Evolutionary conservation across 2,113 vertebrate species (phyloP).

Genomic region (Malurus melanocephalus): DNA sequence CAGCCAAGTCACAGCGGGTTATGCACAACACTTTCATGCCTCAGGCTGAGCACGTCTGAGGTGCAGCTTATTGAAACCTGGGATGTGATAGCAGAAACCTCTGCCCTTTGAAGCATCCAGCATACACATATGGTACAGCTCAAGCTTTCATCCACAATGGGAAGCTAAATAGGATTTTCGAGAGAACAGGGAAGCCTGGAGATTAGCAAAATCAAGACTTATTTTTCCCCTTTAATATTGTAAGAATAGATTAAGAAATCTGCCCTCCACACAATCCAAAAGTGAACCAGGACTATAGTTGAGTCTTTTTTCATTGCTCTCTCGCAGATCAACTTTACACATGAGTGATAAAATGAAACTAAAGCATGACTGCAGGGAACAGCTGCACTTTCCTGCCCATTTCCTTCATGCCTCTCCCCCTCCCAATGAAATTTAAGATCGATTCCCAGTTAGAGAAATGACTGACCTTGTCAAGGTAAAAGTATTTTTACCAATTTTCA

Average conservation of each 20-base stretch:
- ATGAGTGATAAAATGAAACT: not conserved
- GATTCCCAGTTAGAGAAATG: not conserved
- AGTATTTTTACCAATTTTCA: not conserved
- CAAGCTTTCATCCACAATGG: not conserved
- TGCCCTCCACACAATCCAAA: not conserved
- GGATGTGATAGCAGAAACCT: not conserved
- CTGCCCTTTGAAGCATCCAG: not conserved
- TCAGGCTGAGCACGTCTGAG: not conserved
- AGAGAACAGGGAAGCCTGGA: not conserved
- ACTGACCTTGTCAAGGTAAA: not conserved
- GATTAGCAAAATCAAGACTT: not conserved
- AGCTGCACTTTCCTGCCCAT: not conserved
- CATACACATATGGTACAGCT: not conserved
- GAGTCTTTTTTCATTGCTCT: not conserved
- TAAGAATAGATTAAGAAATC: not conserved
- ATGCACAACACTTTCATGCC: not conserved
- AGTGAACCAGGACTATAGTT: not conserved
- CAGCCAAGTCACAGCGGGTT: not conserved
- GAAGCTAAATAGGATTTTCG: not conserved
- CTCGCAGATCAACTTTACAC: not conserved
- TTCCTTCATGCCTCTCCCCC: not conserved
- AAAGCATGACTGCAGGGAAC: not conserved
- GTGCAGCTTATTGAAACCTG: not conserved
- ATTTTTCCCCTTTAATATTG: not conserved
- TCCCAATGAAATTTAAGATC: not conserved